phyloP scores from a whole-genome alignment of 2,113 vertebrate species.

The Brienomyrus longianalis region DNA sequence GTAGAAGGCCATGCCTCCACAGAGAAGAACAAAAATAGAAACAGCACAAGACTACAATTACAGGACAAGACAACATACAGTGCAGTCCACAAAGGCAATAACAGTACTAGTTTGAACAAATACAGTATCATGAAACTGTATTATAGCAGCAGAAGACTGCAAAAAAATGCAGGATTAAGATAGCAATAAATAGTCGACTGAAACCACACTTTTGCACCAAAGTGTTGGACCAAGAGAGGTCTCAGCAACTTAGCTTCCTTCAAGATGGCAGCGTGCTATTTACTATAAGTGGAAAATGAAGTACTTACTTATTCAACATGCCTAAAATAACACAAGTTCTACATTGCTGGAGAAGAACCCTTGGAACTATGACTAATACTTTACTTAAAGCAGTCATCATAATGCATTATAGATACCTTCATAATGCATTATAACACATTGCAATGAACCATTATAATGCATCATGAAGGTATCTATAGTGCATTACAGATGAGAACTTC shows the following conservation, averaged over 20 bases:
- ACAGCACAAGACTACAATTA: neutral
- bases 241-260: neutral
- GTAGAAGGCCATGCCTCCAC: constrained; percentile 89
- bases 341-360: neutral
- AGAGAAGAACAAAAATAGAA: neutral
- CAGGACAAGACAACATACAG: neutral
- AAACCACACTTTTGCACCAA: neutral
- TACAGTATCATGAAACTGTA: neutral
- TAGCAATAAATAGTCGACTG: neutral
- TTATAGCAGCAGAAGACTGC: neutral
- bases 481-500: no score
- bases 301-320: neutral
- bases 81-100: neutral
- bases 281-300: neutral
- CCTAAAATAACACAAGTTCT: neutral
- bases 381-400: no score
- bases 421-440: no score
- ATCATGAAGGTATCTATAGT: no score
- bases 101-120: neutral
- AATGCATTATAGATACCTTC: no score
- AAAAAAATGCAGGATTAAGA: neutral
- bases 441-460: no score
- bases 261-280: neutral
- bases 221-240: neutral
- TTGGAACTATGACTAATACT: neutral